Evolutionary conservation across 2,888 invertebrate genomes (phyloP).

Genomic region (Frankliniella intonsa): DNA sequence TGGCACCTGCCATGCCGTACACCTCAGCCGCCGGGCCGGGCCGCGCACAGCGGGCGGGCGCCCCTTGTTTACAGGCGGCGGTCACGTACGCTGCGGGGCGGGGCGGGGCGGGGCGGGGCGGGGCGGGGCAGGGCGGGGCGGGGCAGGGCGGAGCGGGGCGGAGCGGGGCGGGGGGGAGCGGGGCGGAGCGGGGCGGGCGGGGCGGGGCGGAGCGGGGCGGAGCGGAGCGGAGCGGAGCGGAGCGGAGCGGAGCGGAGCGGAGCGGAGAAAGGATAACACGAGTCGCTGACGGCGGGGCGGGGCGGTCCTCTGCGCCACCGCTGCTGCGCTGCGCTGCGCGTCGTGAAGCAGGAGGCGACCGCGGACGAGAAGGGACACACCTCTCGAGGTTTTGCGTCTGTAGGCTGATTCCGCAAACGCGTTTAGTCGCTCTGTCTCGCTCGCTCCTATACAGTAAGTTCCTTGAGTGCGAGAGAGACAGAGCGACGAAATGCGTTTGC

Average conservation of each 20-base stretch:
- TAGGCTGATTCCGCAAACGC: too few relatives aligned
- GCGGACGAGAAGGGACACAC: too few relatives aligned
- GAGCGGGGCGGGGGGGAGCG: too few relatives aligned
- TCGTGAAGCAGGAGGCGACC: too few relatives aligned
- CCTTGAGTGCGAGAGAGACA: not conserved
- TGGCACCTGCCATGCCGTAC: not conserved
- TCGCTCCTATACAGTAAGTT: not conserved
- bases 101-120: not conserved
- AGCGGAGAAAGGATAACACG: not conserved
- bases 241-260: too few relatives aligned
- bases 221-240: too few relatives aligned
- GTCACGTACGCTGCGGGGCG: not conserved
- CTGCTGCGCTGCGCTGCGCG: too few relatives aligned
- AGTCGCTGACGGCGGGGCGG: not conserved
- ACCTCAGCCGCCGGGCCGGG: not conserved
- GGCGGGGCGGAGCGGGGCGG: too few relatives aligned
- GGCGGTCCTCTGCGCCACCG: too few relatives aligned
- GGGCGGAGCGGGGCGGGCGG: too few relatives aligned
- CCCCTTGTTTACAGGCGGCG: not conserved
- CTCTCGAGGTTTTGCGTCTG: too few relatives aligned
- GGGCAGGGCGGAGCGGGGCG: not conserved
- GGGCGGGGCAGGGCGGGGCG: not conserved
- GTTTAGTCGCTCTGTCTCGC: not conserved
- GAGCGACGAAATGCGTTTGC: too few relatives aligned
- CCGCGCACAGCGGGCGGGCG: not conserved